Percentiles rank a stretch among this genome's conserved stretches.
phyloP scores from a whole-genome alignment of 1,140 invertebrate species.

The Magallana ariakensis region DNA sequence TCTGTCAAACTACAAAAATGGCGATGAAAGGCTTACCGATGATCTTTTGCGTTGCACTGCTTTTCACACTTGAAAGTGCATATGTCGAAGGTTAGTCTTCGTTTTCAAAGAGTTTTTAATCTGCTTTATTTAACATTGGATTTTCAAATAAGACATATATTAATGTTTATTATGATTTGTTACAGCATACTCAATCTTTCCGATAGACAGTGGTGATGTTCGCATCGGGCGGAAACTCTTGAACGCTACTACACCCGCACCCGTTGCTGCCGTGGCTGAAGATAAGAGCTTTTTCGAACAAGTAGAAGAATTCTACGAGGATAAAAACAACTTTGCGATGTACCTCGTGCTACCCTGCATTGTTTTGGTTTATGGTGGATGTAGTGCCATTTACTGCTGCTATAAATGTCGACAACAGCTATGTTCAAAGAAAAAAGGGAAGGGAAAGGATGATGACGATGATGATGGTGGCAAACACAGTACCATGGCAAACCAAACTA shows the following conservation, averaged over 20 bases:
- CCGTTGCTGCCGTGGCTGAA: constrained; percentile 3
- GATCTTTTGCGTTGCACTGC: too few relatives aligned
- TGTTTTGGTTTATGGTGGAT: constrained; percentile 71
- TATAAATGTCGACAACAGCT: constrained; percentile 62
- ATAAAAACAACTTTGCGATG: constrained; percentile 73
- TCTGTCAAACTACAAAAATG: too few relatives aligned
- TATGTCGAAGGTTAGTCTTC: too few relatives aligned
- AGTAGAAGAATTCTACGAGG: constrained; percentile 67
- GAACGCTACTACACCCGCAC: constrained; percentile 8
- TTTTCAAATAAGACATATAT: too few relatives aligned
- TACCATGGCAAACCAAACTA: neutral
- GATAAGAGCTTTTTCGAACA: constrained; percentile 56
- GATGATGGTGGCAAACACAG: constrained; percentile 11
- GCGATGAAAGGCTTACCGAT: too few relatives aligned
- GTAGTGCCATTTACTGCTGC: constrained; percentile 69
- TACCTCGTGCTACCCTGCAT: constrained; percentile 70
- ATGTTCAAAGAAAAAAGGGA: constrained; percentile 49
- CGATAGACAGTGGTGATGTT: neutral
- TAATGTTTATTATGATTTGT: neutral
- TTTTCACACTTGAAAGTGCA: too few relatives aligned
- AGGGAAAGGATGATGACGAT: constrained; percentile 3
- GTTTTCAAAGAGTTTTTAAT: too few relatives aligned
- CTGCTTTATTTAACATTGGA: too few relatives aligned
- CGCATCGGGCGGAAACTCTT: constrained; percentile 19
- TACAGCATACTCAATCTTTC: neutral